These are phyloP conservation scores for Coleophora deauratella DNA, from an alignment of 2,888 invertebrate species.

Conservation along the genomic window DNA sequence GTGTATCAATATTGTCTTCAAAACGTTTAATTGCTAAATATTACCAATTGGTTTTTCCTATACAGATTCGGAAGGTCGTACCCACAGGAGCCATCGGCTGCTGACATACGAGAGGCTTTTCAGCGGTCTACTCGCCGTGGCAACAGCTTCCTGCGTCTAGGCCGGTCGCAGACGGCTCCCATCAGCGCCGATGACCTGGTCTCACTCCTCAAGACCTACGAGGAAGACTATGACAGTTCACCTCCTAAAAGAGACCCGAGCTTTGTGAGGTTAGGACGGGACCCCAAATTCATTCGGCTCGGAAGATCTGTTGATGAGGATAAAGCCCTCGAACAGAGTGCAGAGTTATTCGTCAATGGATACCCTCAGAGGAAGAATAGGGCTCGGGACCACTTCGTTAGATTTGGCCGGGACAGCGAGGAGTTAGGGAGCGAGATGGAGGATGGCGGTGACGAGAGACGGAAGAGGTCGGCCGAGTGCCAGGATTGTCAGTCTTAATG, in stretches of 20 bases:
- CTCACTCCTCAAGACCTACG: slow-evolving; percentile 47
- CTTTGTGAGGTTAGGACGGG: slow-evolving; percentile 56
- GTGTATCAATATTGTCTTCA: too few relatives aligned
- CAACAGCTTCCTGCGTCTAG: slow-evolving; percentile 60
- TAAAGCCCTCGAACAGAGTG: slow-evolving; percentile 31
- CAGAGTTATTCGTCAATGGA: slow-evolving; percentile 36
- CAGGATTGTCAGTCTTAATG: slow-evolving; percentile 52
- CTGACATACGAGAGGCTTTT: slow-evolving; percentile 49
- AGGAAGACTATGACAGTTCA: slow-evolving; percentile 49
- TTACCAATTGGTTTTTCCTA: not conserved
- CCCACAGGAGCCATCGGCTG: slow-evolving; percentile 54
- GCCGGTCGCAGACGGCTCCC: slow-evolving; percentile 49
- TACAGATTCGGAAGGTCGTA: slow-evolving; percentile 60
- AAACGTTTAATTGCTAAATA: too few relatives aligned
- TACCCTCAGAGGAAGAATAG: slow-evolving; percentile 55
- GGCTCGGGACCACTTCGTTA: slow-evolving; percentile 59
- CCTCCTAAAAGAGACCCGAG: slow-evolving; percentile 43
- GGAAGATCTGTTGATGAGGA: slow-evolving; percentile 53
- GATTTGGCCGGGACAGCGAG: slow-evolving; percentile 58
- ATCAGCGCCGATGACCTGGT: slow-evolving; percentile 53
- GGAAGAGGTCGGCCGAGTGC: slow-evolving; percentile 45
- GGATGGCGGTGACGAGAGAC: slow-evolving; percentile 39
- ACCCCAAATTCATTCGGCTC: slow-evolving; percentile 65
- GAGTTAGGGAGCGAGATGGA: slow-evolving; percentile 42
- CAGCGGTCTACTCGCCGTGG: slow-evolving; percentile 44